A percentile compares a stretch with the other conserved stretches of the same genome.
Evolutionary conservation across 1,140 invertebrate genomes (phyloP).

Genomic region (Halotydeus destructor): DNA sequence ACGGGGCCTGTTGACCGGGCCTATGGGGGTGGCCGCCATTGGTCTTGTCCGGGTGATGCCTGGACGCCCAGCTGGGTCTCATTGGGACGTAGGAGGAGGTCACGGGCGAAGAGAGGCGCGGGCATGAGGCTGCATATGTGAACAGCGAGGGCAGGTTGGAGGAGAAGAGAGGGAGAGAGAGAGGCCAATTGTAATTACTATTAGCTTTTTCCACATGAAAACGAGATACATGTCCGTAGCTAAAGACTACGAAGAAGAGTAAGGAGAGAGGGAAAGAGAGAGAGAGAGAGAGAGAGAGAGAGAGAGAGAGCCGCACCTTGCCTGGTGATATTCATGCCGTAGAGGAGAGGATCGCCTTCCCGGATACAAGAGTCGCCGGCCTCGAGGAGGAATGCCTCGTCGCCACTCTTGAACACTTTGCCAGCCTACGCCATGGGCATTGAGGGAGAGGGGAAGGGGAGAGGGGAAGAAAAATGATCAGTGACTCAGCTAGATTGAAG

Average conservation of each 20-base stretch:
- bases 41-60: too few species aligned
- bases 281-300: not conserved
- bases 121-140: constrained; percentile 12
- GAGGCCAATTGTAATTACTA: too few species aligned
- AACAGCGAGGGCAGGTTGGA: not conserved
- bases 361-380: constrained; percentile 44
- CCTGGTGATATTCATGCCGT: constrained; percentile 41
- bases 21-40: too few species aligned
- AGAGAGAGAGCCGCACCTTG: constrained; percentile 22
- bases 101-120: constrained; percentile 13
- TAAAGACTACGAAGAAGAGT: not conserved
- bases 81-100: constrained; percentile 13
- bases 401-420: constrained; percentile 36
- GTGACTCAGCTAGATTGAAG: too few species aligned
- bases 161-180: too few species aligned
- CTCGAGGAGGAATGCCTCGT: constrained; percentile 42
- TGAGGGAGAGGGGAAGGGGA: constrained; percentile 1
- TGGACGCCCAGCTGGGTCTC: not conserved
- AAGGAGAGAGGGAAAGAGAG: not conserved
- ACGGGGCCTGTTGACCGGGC: too few species aligned
- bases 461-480: not conserved
- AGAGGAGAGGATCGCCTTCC: constrained; percentile 34
- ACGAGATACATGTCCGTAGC: not conserved
- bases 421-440: constrained; percentile 26
- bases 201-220: not conserved